Evolutionary conservation across 64 coral and sea anemone genomes (phyloP).

Genomic region (Dendronephthya gigantea): DNA sequence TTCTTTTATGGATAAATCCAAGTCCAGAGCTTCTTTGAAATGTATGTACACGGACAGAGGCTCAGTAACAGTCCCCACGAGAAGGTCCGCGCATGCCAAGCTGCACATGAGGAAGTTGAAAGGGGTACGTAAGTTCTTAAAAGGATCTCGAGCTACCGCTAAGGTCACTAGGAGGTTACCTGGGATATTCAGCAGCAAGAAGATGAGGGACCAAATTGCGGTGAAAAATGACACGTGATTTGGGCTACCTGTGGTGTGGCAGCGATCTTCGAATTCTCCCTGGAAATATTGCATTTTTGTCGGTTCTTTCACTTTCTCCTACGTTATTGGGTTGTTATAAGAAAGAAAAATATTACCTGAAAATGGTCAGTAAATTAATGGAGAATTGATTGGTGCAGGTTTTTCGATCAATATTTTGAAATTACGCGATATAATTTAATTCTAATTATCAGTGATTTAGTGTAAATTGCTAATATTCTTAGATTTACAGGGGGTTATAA

Average conservation of each 20-base stretch:
- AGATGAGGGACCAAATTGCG: conserved; percentile 41
- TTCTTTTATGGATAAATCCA: conserved; percentile 8
- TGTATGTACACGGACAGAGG: conserved; percentile 55
- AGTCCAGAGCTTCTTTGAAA: conserved; percentile 56
- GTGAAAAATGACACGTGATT: conserved; percentile 52
- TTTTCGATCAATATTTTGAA: no score
- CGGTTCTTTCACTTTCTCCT: no score
- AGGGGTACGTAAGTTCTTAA: conserved; percentile 70
- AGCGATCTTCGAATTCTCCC: conserved; percentile 19
- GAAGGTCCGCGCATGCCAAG: conserved; percentile 69
- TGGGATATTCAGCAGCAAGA: conserved; percentile 62
- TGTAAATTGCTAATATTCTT: no score
- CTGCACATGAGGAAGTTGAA: conserved; percentile 88
- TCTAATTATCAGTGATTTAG: no score
- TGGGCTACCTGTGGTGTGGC: conserved; percentile 37
- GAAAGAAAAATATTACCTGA: background rate
- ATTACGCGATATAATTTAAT: no score
- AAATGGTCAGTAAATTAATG: no score
- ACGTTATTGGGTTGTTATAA: no score
- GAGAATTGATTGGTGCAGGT: no score
- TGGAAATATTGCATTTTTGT: background rate
- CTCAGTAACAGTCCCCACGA: conserved; percentile 76
- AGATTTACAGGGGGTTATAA: no score
- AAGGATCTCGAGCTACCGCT: conserved; percentile 76
- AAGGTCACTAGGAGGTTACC: conserved; percentile 82